Conservation (phyloP, 2,113 vertebrate species). For the Phoenicopterus ruber region DNA sequence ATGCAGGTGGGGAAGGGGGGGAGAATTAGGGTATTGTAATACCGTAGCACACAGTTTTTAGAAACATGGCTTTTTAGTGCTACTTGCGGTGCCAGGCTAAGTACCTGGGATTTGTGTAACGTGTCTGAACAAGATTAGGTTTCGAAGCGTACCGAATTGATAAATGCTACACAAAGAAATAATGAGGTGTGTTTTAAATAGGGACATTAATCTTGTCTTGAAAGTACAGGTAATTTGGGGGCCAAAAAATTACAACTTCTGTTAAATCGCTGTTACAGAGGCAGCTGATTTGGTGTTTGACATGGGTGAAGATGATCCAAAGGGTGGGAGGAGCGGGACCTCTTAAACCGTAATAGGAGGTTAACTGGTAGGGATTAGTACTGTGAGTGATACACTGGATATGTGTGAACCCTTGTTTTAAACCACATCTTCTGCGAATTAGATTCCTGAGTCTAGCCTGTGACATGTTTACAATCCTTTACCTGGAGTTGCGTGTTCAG, state of each 20-base stretch:
- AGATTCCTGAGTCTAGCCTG: fast-evolving
- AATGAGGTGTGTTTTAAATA: not conserved
- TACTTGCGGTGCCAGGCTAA: not conserved
- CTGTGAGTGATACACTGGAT: not conserved
- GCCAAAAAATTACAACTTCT: not conserved
- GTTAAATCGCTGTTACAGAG: not conserved
- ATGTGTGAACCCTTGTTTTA: not conserved
- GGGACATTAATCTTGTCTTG: not conserved
- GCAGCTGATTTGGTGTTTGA: not conserved
- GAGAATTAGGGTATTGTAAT: not conserved
- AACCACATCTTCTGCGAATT: not conserved
- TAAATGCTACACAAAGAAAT: not conserved
- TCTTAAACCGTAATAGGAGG: not conserved
- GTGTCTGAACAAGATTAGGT: not conserved
- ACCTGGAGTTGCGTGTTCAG: not conserved
- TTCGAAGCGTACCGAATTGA: not conserved
- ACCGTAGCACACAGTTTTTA: not conserved
- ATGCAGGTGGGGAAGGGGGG: not conserved
- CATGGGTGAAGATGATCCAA: not conserved
- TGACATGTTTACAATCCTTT: not conserved
- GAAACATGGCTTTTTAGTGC: not conserved
- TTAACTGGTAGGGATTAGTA: not conserved
- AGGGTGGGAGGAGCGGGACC: not conserved
- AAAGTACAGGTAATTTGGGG: not conserved
- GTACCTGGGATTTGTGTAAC: not conserved